Evolutionary conservation across 2,888 invertebrate species (phyloP).

Genomic region (Pogonocherus hispidulus): DNA sequence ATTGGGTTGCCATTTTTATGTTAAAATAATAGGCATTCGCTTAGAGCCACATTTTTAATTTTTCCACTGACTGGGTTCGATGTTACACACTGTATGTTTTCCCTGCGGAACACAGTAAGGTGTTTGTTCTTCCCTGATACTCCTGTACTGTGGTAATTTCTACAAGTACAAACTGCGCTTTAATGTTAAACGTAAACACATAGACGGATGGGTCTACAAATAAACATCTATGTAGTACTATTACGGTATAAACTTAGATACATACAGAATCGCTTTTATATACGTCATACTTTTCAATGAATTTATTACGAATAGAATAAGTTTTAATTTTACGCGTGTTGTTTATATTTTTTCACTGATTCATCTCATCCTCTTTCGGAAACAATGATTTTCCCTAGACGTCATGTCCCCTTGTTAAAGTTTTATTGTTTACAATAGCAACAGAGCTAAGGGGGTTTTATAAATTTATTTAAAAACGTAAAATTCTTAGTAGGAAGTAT

Average conservation of each 20-base stretch:
- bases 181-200: neutral
- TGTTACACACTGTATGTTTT: too few relatives aligned
- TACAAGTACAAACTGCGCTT: neutral
- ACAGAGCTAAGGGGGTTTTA: neutral
- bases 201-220: neutral
- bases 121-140: too few relatives aligned
- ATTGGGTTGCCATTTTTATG: too few relatives aligned
- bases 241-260: neutral
- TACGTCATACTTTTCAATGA: slow-evolving; percentile 14
- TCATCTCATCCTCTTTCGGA: neutral
- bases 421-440: neutral
- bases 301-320: slow-evolving; percentile 2
- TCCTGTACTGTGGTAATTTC: neutral
- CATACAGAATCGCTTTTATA: neutral
- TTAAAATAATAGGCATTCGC: too few relatives aligned
- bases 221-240: slow-evolving; percentile 1
- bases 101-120: too few relatives aligned
- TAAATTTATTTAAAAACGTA: neutral
- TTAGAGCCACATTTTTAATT: too few relatives aligned
- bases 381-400: neutral
- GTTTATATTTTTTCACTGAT: slow-evolving; percentile 3
- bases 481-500: neutral
- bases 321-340: neutral
- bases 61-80: too few relatives aligned
- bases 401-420: neutral